These are phyloP conservation scores for Dipodomys merriami DNA, from an alignment of 2,113 vertebrate genomes.

Conservation along the genomic window DNA sequence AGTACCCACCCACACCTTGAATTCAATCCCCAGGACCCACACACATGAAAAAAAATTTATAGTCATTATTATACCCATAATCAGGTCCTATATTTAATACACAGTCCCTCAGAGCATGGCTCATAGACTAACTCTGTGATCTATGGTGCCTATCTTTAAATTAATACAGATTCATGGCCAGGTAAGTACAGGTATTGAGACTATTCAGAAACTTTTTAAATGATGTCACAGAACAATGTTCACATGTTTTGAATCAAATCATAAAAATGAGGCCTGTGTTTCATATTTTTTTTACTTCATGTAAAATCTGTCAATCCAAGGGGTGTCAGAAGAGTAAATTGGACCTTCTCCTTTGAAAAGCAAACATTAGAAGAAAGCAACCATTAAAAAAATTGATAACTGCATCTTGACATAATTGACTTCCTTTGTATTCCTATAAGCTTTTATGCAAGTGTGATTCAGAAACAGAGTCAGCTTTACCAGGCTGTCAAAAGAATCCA, in stretches of 20 bases:
- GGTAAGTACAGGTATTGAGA: neutral
- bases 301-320: neutral
- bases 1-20: too few species aligned
- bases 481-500: neutral
- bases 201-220: neutral
- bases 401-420: neutral
- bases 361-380: neutral
- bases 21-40: too few species aligned
- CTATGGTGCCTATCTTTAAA: neutral
- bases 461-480: neutral
- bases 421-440: neutral
- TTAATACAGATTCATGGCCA: neutral
- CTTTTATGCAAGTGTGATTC: neutral
- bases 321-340: neutral
- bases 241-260: neutral
- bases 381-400: neutral
- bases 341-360: neutral
- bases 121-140: too few species aligned
- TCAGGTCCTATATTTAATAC: neutral
- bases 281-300: conserved; percentile 6
- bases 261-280: neutral
- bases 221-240: neutral
- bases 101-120: neutral
- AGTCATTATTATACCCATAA: neutral
- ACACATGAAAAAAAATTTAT: neutral